These are phyloP conservation scores for Andrena dorsata DNA, from an alignment of 2,888 invertebrate genomes.

Conservation along the genomic window DNA sequence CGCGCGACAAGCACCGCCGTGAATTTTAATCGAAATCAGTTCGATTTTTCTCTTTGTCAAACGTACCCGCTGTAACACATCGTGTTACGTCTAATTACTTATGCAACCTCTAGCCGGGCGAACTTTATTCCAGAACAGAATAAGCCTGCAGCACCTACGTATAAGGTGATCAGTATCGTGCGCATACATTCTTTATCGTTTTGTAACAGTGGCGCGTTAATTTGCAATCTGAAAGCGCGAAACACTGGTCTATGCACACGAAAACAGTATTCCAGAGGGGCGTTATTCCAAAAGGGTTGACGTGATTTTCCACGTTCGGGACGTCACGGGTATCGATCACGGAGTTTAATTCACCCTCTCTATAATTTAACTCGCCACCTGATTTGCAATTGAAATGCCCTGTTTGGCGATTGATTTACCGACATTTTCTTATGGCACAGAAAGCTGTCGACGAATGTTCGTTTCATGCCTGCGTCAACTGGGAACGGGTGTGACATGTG, in stretches of 20 bases:
- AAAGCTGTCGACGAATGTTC: neutral
- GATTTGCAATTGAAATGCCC: slow-evolving; percentile 7
- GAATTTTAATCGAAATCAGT: slow-evolving; percentile 15
- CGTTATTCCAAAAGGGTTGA: neutral
- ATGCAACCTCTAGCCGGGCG: neutral
- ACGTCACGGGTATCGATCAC: neutral
- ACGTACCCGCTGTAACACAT: neutral
- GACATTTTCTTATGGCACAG: neutral
- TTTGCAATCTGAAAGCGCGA: too few relatives aligned
- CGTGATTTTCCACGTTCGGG: neutral
- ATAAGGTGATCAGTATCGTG: neutral
- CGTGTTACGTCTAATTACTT: neutral
- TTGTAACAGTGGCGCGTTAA: too few relatives aligned
- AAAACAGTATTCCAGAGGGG: too few relatives aligned
- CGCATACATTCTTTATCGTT: neutral
- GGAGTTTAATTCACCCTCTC: neutral
- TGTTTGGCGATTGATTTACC: neutral
- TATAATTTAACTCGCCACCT: neutral
- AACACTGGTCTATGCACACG: too few relatives aligned
- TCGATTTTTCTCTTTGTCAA: neutral
- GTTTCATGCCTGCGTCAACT: neutral
- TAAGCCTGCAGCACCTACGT: neutral
- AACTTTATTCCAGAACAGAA: neutral
- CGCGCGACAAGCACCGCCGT: neutral
- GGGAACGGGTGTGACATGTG: neutral